These are phyloP conservation scores for Halcyon malimbica DNA, from an alignment of 2,113 vertebrate species.

Conservation along the genomic window DNA sequence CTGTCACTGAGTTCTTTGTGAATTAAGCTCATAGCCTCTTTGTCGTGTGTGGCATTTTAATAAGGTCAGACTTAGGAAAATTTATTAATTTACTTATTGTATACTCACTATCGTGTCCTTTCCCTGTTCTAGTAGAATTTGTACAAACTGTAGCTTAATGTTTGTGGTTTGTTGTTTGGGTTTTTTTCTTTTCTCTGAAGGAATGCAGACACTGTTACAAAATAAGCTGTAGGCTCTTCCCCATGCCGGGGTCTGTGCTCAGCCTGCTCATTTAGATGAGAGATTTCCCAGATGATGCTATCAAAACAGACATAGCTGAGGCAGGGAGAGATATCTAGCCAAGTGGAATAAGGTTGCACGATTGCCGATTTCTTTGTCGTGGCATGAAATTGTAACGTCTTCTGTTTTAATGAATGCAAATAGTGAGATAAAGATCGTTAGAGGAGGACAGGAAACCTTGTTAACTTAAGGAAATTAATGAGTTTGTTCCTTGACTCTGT, in stretches of 20 bases:
- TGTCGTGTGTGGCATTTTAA: constrained; percentile 63
- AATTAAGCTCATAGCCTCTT: constrained; percentile 34
- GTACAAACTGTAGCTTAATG: not conserved
- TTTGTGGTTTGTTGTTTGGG: not conserved
- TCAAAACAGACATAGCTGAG: not conserved
- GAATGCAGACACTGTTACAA: constrained; percentile 29
- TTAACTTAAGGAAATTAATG: not conserved
- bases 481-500: not conserved
- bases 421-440: not conserved
- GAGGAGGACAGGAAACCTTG: not conserved
- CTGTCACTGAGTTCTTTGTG: constrained; percentile 43
- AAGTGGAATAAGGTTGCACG: not conserved
- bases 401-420: not conserved
- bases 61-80: constrained; percentile 42
- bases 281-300: not conserved
- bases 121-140: constrained; percentile 4
- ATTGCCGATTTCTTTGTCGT: not conserved
- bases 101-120: not conserved
- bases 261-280: not conserved
- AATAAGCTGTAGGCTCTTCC: not conserved
- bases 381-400: not conserved
- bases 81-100: constrained; percentile 36
- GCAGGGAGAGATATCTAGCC: not conserved
- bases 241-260: not conserved
- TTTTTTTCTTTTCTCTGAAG: not conserved